Evolutionary conservation across 2,113 vertebrate species (phyloP).

Genomic region (Podiceps cristatus): DNA sequence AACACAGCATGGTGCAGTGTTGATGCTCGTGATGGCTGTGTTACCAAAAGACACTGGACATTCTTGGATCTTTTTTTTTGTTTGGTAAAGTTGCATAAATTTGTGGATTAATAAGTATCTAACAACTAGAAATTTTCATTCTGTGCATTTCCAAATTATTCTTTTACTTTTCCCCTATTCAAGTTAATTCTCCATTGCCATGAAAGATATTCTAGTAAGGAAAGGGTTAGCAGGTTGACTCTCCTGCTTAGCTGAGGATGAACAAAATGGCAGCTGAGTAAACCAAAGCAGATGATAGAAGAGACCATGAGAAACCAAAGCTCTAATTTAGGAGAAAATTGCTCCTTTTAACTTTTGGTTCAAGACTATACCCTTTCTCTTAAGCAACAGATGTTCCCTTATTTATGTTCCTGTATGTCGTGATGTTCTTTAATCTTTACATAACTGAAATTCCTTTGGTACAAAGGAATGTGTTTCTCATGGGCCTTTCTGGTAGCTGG

Average conservation of each 20-base stretch:
- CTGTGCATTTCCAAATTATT: background rate
- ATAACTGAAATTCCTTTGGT: background rate
- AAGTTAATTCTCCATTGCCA: background rate
- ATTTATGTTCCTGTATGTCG: background rate
- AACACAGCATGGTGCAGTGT: background rate
- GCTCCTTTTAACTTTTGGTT: background rate
- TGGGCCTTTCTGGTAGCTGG: background rate
- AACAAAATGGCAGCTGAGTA: background rate
- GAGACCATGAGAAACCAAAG: background rate
- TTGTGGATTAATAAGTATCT: background rate
- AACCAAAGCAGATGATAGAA: background rate
- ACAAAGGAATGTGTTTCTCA: background rate
- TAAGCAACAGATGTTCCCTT: background rate
- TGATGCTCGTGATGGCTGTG: background rate
- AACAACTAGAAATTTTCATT: background rate
- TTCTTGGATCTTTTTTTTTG: background rate
- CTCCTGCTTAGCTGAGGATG: background rate
- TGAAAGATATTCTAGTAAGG: background rate
- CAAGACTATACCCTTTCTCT: background rate
- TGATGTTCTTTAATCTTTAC: background rate
- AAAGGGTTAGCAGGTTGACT: background rate
- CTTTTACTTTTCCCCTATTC: background rate
- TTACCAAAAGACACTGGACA: background rate
- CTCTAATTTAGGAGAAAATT: background rate
- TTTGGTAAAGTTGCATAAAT: background rate